A percentile compares a stretch with the other conserved stretches of the same genome.
Evolutionary conservation across 2,888 invertebrate species (phyloP).

Genomic region (Ennomos quercinarius): DNA sequence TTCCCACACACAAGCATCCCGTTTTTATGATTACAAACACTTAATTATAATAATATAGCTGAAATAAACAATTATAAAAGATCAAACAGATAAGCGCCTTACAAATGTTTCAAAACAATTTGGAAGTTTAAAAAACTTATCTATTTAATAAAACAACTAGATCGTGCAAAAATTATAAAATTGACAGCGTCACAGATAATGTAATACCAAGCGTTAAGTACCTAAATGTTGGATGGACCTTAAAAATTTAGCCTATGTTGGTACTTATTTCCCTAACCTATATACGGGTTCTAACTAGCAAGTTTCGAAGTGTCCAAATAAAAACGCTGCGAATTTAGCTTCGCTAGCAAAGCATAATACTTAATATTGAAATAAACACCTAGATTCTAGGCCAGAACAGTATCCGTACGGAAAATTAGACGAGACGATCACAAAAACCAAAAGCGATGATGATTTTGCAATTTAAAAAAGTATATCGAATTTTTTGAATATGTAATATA

Average conservation of each 20-base stretch:
- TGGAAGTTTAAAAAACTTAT: conserved; percentile 50
- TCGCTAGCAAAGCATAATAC: too few relatives aligned
- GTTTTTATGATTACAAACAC: conserved; percentile 17
- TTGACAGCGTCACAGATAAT: too few relatives aligned
- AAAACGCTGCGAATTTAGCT: too few relatives aligned
- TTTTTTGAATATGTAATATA: too few relatives aligned
- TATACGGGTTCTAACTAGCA: neutral
- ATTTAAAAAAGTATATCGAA: too few relatives aligned
- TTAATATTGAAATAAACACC: too few relatives aligned
- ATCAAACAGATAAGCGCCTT: conserved; percentile 24
- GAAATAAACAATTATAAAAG: conserved; percentile 13
- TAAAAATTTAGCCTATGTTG: conserved; percentile 36
- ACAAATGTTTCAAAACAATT: conserved; percentile 23
- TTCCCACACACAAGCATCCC: conserved; percentile 57
- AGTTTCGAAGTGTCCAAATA: too few relatives aligned
- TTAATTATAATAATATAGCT: conserved; percentile 5
- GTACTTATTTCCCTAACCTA: conserved; percentile 33
- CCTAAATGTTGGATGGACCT: conserved; percentile 33
- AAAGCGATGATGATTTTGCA: too few relatives aligned
- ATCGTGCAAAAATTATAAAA: conserved; percentile 21
- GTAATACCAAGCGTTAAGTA: too few relatives aligned
- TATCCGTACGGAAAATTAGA: too few relatives aligned
- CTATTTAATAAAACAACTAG: conserved; percentile 28
- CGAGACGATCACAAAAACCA: too few relatives aligned
- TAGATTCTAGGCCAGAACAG: too few relatives aligned